Conservation (phyloP, 2,888 invertebrate genomes). For the Thumatha senex region DNA sequence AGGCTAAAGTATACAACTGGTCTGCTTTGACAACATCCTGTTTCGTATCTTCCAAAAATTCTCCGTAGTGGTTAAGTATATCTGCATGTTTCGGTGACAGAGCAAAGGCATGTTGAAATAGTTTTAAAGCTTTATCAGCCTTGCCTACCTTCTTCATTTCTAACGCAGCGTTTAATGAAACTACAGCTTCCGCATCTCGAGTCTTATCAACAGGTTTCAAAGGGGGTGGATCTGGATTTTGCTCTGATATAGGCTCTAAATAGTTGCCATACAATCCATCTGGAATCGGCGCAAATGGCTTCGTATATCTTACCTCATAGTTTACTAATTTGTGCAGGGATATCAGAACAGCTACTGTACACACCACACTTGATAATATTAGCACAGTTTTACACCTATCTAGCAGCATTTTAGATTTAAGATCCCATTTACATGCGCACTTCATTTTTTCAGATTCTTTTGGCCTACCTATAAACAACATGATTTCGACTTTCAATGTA, state of each 20-base stretch:
- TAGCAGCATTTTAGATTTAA: conserved; percentile 66
- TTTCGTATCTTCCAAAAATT: conserved; percentile 93
- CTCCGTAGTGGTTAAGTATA: conserved; percentile 95
- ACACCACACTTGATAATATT: conserved; percentile 71
- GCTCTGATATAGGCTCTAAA: conserved; percentile 59
- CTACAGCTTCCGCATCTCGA: conserved; percentile 88
- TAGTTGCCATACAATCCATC: conserved; percentile 70
- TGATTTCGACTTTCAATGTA: conserved; percentile 45
- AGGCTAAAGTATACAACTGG: conserved; percentile 93
- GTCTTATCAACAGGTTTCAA: conserved; percentile 51
- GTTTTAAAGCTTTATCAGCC: conserved; percentile 91
- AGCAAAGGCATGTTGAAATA: conserved; percentile 95
- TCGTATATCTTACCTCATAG: conserved; percentile 63
- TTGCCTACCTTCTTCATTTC: conserved; percentile 94
- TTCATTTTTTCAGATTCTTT: conserved; percentile 62
- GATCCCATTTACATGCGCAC: conserved; percentile 51
- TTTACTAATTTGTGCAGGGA: conserved; percentile 68
- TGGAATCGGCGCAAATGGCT: conserved; percentile 74
- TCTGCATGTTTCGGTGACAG: conserved; percentile 96
- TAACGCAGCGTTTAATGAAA: conserved; percentile 91
- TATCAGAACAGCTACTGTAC: conserved; percentile 69
- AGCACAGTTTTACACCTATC: conserved; percentile 73
- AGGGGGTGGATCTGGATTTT: conserved; percentile 40
- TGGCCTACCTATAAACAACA: conserved; percentile 73
- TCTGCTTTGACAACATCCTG: conserved; percentile 95